phyloP scores from a whole-genome alignment of 92 coral and sea anemone species.

The Palythoa grandis region DNA sequence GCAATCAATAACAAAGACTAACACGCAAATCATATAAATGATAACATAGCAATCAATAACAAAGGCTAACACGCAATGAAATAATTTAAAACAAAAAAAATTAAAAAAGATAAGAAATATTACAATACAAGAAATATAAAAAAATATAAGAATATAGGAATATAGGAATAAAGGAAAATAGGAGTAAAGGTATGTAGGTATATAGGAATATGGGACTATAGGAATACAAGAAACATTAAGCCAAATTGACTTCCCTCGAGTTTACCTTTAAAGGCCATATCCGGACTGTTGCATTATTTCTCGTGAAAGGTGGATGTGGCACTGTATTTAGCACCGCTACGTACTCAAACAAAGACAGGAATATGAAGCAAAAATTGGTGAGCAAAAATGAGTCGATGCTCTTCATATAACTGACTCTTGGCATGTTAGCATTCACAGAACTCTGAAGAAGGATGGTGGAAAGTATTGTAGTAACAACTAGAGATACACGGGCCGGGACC shows the following conservation, averaged over 20 bases:
- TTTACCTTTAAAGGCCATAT: slow-evolving; percentile 12
- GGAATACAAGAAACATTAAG: no score
- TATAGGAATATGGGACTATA: no score
- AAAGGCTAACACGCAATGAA: no score
- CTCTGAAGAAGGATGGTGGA: slow-evolving; percentile 68
- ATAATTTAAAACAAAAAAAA: no score
- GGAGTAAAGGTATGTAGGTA: no score
- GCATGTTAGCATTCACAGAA: slow-evolving; percentile 70
- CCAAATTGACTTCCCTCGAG: background rate
- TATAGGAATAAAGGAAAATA: no score
- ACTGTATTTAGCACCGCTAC: slow-evolving; percentile 51
- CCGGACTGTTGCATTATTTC: background rate
- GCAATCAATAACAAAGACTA: no score
- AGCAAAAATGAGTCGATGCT: slow-evolving; percentile 55
- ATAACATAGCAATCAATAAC: no score
- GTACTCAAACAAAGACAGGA: slow-evolving; percentile 53
- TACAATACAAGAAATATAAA: no score
- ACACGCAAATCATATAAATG: no score
- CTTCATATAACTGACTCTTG: slow-evolving; percentile 67
- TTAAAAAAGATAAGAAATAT: no score
- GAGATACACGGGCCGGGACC: slow-evolving; percentile 71
- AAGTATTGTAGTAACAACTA: slow-evolving; percentile 70
- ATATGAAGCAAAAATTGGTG: slow-evolving; percentile 48
- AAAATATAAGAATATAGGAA: no score
- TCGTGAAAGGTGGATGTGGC: slow-evolving; percentile 3